Evolutionary conservation across 2,113 vertebrate species (phyloP), one percentile per base, ranked within the genome.

Genomic region (Myotis lucifugus): DNA sequence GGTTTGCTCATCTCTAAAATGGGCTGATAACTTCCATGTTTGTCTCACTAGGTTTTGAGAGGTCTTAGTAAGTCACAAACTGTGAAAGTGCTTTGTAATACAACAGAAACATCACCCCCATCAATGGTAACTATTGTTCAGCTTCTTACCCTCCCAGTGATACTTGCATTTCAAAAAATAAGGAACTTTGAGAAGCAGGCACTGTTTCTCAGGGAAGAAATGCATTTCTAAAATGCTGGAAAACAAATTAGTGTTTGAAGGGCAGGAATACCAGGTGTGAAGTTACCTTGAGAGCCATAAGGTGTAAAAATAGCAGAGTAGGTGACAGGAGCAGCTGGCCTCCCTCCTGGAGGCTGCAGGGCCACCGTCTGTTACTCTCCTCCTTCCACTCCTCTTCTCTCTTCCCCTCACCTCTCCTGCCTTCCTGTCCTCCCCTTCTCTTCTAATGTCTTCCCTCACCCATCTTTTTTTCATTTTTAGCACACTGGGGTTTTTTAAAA

Each of bases 301-400:
- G 25, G 73, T 70, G 3, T 93, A 94, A 96, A 90, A 95, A 92
- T 94, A 95, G 93, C 90, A 32, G 87, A 77, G 67, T 40, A 93
- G 94, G 94, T 87, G 92, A 76, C 52, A 52, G 88, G 95, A 95
- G 92, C 96, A 90, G 91, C 85, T 81, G 87, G 94, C 88, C 96
- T 88, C 87, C 4, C 96, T 85, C 95, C 94, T 78, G 92, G 90
- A 81, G 66, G 40, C 74, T 34, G 73, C 88, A 18, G 81, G 79
- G 88, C 94, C 77, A 48, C 92, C 96, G 93, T 96, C 97, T 92
- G 96, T 72, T 73, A 13, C 69, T 72, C 37, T 91, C 34, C 52
- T 37, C 21, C 37, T 37, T 40, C 78, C 37, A 23, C 37, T 82
- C 54, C 56, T 37, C 50, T 59, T 18, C 13, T 23, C 56, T 59